phyloP scores from a whole-genome alignment of 2,888 invertebrate species.

The Abrostola tripartita region DNA sequence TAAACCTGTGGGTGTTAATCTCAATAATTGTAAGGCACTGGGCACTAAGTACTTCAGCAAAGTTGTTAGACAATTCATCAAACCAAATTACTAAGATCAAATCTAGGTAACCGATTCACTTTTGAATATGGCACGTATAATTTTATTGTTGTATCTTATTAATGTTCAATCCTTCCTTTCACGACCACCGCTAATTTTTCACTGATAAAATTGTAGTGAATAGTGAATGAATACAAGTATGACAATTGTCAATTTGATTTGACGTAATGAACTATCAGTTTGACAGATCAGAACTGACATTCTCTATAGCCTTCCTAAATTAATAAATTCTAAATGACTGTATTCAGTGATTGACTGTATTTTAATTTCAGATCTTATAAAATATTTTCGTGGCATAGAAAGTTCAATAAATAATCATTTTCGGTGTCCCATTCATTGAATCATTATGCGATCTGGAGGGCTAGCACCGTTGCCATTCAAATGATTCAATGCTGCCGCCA shows the following conservation, averaged over 20 bases:
- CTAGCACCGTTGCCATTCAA: too few relatives aligned
- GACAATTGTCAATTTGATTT: constrained; percentile 7
- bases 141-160: constrained; percentile 39
- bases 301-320: not conserved
- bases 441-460: too few relatives aligned
- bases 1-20: constrained; percentile 22
- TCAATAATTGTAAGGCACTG: constrained; percentile 42
- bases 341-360: too few relatives aligned
- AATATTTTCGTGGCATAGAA: too few relatives aligned
- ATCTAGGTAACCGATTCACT: constrained; percentile 32
- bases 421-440: too few relatives aligned
- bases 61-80: constrained; percentile 25
- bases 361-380: too few relatives aligned
- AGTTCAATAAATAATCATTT: too few relatives aligned
- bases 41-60: constrained; percentile 22
- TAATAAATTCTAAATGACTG: too few relatives aligned
- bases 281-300: not conserved
- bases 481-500: too few relatives aligned
- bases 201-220: constrained; percentile 40
- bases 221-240: constrained; percentile 13
- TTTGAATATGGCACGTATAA: constrained; percentile 47
- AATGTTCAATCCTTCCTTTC: constrained; percentile 26
- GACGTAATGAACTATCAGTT: constrained; percentile 12
- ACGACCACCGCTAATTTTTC: constrained; percentile 48
- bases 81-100: constrained; percentile 28